Evolutionary conservation across 2,113 vertebrate species (phyloP).

Genomic region (Lamprologus ornatipinnis): DNA sequence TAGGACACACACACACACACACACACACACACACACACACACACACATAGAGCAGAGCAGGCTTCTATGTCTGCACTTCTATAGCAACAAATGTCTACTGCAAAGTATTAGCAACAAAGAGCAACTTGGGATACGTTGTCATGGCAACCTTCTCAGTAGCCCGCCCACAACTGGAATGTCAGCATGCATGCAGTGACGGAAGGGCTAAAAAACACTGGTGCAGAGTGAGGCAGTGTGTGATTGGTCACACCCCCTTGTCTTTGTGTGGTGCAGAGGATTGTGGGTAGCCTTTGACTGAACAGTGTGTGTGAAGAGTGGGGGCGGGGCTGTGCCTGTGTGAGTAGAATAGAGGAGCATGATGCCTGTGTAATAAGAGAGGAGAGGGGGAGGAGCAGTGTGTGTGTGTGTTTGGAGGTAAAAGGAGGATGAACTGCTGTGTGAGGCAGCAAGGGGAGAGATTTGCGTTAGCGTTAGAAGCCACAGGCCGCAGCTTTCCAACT

Average conservation of each 20-base stretch:
- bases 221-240: slow-evolving; percentile 77
- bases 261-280: slow-evolving; percentile 85
- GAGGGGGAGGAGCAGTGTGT: slow-evolving; percentile 1
- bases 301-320: slow-evolving; percentile 62
- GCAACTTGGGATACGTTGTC: slow-evolving; percentile 83
- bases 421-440: background rate
- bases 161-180: slow-evolving; percentile 78
- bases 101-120: slow-evolving; percentile 45
- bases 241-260: slow-evolving; percentile 96
- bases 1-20: background rate
- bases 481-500: slow-evolving; percentile 51
- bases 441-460: slow-evolving; percentile 15
- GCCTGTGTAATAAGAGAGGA: slow-evolving; percentile 15
- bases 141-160: slow-evolving; percentile 77
- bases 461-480: slow-evolving; percentile 36
- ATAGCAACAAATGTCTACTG: background rate
- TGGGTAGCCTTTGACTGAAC: slow-evolving; percentile 84
- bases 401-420: background rate
- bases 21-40: background rate
- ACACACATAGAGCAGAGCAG: background rate
- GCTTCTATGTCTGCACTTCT: background rate
- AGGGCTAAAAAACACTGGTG: slow-evolving; percentile 22
- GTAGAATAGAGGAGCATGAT: background rate
- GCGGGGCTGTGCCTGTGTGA: background rate
- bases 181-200: slow-evolving; percentile 76